Conservation (phyloP, 2,888 invertebrate genomes). For the Rhogogaster chlorosoma region DNA sequence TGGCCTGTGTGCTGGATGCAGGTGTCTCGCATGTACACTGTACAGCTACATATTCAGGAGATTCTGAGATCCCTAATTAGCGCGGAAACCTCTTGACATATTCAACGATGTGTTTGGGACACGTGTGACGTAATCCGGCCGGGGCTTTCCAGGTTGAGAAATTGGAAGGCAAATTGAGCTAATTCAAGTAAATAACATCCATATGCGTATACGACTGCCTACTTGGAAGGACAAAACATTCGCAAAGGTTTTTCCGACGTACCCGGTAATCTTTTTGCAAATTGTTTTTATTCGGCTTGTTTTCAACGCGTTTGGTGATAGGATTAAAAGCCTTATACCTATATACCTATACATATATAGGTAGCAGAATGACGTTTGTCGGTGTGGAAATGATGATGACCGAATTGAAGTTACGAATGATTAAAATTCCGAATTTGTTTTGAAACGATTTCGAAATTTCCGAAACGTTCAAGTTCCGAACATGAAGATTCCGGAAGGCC, state of each 20-base stretch:
- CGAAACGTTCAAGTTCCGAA: too few relatives aligned
- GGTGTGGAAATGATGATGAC: too few relatives aligned
- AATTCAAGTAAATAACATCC: conserved; percentile 22
- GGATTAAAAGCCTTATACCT: too few relatives aligned
- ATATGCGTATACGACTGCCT: neutral
- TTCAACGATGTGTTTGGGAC: conserved; percentile 9
- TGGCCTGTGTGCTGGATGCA: neutral
- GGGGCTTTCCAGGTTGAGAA: neutral
- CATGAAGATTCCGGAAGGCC: too few relatives aligned
- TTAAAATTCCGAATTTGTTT: too few relatives aligned
- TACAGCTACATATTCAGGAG: conserved; percentile 11
- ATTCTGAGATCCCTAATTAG: conserved; percentile 44
- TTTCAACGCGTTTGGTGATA: too few relatives aligned
- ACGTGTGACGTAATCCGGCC: conserved; percentile 34
- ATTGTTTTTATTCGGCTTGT: too few relatives aligned
- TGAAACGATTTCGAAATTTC: too few relatives aligned
- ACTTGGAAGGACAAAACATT: neutral
- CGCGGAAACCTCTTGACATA: conserved; percentile 27
- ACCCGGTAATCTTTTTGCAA: too few relatives aligned
- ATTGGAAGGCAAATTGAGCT: conserved; percentile 18
- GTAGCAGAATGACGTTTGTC: too few relatives aligned
- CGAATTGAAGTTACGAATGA: too few relatives aligned
- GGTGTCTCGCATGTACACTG: conserved; percentile 25
- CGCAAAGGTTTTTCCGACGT: neutral
- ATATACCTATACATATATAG: too few relatives aligned